phyloP scores from a whole-genome alignment of 2,888 invertebrate genomes.

The Eugnorisma glareosa region DNA sequence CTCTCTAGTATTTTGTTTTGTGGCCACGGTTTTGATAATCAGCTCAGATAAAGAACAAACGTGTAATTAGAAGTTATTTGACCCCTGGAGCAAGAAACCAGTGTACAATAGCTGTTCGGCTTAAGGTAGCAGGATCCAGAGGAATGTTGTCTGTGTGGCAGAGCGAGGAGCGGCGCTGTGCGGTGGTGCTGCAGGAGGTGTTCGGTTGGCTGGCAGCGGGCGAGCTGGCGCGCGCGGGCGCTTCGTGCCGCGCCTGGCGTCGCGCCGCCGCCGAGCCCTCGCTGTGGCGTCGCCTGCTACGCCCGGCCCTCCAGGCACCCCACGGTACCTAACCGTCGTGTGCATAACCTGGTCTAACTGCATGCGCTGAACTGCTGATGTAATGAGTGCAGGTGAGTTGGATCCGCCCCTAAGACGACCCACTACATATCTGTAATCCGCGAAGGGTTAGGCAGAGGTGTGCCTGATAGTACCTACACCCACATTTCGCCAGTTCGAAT shows the following conservation, averaged over 20 bases:
- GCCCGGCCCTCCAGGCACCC: conserved; percentile 24
- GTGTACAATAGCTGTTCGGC: background rate
- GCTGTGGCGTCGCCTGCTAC: conserved; percentile 78
- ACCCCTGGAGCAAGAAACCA: background rate
- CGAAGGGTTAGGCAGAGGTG: too few relatives aligned
- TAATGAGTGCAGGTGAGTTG: conserved; percentile 7
- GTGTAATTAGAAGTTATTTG: background rate
- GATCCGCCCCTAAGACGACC: too few relatives aligned
- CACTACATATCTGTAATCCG: too few relatives aligned
- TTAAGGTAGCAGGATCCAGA: background rate
- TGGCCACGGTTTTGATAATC: background rate
- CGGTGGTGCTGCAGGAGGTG: conserved; percentile 68
- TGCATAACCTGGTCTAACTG: conserved; percentile 34
- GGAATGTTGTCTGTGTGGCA: conserved; percentile 59
- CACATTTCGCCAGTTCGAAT: too few relatives aligned
- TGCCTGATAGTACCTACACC: too few relatives aligned
- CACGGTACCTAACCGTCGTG: conserved; percentile 21
- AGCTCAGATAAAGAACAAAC: background rate
- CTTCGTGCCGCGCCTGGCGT: conserved; percentile 79
- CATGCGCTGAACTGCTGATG: conserved; percentile 31
- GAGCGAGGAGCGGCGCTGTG: conserved; percentile 60
- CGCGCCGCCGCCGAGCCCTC: conserved; percentile 72
- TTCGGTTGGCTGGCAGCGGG: conserved; percentile 71
- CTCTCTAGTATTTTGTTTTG: background rate
- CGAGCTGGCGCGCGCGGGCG: conserved; percentile 74